phyloP scores from a whole-genome alignment of 2,113 vertebrate genomes.

The Pelusios castaneus region DNA sequence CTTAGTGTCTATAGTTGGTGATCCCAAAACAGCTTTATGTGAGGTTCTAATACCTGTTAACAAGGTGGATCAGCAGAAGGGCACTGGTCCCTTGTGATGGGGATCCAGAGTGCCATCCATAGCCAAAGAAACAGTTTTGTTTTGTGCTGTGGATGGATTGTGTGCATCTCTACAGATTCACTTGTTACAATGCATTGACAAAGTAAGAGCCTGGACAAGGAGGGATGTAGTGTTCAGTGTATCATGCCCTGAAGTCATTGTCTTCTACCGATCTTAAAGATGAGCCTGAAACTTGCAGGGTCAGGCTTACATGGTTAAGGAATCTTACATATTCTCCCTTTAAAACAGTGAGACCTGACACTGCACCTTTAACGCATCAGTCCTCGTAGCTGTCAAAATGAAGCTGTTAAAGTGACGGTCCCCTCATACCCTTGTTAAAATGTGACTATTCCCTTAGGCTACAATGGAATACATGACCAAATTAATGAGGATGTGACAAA shows the following conservation, averaged over 20 bases:
- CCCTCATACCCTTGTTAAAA: constrained; percentile 50
- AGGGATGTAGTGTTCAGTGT: background rate
- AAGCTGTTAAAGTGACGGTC: background rate
- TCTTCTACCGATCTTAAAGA: background rate
- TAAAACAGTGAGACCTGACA: background rate
- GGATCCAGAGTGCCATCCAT: background rate
- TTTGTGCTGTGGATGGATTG: background rate
- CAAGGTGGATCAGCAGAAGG: background rate
- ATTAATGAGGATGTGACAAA: constrained; percentile 65
- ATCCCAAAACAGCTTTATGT: background rate
- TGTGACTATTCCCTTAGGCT: constrained; percentile 58
- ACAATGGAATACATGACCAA: constrained; percentile 41
- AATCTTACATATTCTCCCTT: background rate
- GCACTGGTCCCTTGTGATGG: background rate
- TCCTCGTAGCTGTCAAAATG: constrained; percentile 50
- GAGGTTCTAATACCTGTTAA: background rate
- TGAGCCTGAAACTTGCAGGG: background rate
- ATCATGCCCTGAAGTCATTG: background rate
- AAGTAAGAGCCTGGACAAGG: background rate
- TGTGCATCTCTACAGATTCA: background rate
- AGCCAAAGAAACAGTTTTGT: background rate
- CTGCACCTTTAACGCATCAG: background rate
- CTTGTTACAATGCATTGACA: background rate
- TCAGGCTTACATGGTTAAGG: background rate
- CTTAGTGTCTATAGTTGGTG: background rate